Conservation (phyloP, 2,797 vertebrate species). For the Myoxocephalus aenaeus region DNA sequence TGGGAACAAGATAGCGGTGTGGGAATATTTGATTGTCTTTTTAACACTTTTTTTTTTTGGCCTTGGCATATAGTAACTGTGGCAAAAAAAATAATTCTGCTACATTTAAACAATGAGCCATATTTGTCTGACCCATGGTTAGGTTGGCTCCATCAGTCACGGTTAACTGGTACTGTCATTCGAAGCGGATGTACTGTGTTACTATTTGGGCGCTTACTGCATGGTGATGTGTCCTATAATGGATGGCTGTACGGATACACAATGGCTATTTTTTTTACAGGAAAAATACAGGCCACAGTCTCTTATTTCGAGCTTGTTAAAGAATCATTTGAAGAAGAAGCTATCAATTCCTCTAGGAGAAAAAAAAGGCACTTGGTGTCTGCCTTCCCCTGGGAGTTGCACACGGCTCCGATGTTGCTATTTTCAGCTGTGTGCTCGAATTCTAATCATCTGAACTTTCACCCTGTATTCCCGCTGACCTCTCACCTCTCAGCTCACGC, state of each 20-base stretch:
- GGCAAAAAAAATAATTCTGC: no score
- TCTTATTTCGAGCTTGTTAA: background rate
- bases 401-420: background rate
- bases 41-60: no score
- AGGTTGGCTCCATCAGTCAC: background rate
- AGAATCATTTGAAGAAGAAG: background rate
- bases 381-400: background rate
- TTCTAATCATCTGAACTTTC: slow-evolving; percentile 7
- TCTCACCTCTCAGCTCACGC: background rate
- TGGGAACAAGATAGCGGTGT: background rate
- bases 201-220: background rate
- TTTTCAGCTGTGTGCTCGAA: background rate
- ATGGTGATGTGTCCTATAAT: background rate
- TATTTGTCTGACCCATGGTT: background rate
- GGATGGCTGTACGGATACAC: background rate
- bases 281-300: no score
- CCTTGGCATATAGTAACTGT: background rate
- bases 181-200: background rate
- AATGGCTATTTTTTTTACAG: background rate
- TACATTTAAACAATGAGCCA: no score
- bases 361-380: background rate
- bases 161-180: background rate
- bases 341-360: background rate
- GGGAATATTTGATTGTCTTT: no score
- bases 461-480: background rate